Evolutionary conservation across 1,140 invertebrate species (phyloP), one percentile per base, ranked within the genome.

Genomic region (Amphibalanus amphitrite): DNA sequence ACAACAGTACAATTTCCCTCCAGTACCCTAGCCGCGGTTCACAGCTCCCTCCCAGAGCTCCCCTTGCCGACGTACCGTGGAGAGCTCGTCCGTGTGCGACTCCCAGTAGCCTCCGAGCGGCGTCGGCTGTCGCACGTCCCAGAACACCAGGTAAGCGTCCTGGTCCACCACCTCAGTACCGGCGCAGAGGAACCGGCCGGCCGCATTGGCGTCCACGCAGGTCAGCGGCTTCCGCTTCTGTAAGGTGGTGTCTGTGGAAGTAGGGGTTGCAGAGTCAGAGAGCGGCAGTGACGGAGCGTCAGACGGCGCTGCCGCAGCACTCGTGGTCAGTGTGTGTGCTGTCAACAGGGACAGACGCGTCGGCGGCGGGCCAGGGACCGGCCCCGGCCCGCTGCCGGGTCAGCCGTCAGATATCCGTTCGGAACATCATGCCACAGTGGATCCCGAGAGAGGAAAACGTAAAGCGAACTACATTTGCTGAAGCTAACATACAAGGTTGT

Each of bases 61-160:
- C 64, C 26, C 4, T 6, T 26, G 26, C 64, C 23, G 64, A 65
- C 71, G 72, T 78, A 89, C 87, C 78, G 89, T 84, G 38, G 90
- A 91, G 20, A 95, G 84, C 79, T 93, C 91, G 81, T 92, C 90
- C 73, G 86, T 86, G 76, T 94, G 91, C 30, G 87, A 89, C 76
- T 94, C 88, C 86, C 88, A 90, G 79, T 94, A 96, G 17, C 87
- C 89, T 3, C 92, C 92, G 6, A 94, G 79, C 23, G 89, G 79
- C 75, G 85, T 84, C 0, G 83, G 79, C 70, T 82, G 83, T 73
- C 90, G 82, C 28, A 87, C 79, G 80, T 94, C 92, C 88, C 90
- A 94, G 81, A 93, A 94, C 59, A 93, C 78, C 38, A 93, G 83
- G 78, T 85, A 92, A 23, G 88, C 84, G 78, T 91, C 89, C 64